Percentiles rank a stretch among this genome's conserved stretches.
phyloP scores from a whole-genome alignment of 2,797 vertebrate species.

The Dryobates pubescens region DNA sequence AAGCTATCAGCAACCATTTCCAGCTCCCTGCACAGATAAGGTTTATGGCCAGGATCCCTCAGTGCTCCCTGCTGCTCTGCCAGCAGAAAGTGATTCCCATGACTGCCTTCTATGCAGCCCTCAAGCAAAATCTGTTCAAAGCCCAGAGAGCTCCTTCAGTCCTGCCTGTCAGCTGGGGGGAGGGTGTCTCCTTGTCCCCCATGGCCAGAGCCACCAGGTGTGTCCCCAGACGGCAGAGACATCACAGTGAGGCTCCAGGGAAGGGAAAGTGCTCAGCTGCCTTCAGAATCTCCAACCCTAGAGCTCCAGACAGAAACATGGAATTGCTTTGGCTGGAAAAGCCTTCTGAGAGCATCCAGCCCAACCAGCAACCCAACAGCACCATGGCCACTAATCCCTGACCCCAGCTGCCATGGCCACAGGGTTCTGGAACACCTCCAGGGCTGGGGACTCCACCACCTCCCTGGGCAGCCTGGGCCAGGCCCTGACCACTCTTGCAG shows the following conservation, averaged over 20 bases:
- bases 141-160: neutral
- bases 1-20: neutral
- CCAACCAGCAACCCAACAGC: no score
- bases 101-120: neutral
- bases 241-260: accelerated
- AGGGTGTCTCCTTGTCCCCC: accelerated
- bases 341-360: no score
- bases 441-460: no score
- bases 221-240: neutral
- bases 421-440: no score
- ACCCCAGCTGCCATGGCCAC: no score
- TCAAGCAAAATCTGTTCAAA: neutral
- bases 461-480: no score
- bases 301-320: neutral
- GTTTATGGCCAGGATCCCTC: neutral
- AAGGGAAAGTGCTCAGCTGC: accelerated
- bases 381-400: no score
- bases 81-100: neutral
- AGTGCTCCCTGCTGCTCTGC: neutral
- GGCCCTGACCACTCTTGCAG: no score
- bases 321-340: no score
- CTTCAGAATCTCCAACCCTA: accelerated
- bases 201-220: accelerated
- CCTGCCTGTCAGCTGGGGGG: neutral
- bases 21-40: neutral